Conservation (phyloP, 2,113 vertebrate species). For the Centropus unirufus region DNA sequence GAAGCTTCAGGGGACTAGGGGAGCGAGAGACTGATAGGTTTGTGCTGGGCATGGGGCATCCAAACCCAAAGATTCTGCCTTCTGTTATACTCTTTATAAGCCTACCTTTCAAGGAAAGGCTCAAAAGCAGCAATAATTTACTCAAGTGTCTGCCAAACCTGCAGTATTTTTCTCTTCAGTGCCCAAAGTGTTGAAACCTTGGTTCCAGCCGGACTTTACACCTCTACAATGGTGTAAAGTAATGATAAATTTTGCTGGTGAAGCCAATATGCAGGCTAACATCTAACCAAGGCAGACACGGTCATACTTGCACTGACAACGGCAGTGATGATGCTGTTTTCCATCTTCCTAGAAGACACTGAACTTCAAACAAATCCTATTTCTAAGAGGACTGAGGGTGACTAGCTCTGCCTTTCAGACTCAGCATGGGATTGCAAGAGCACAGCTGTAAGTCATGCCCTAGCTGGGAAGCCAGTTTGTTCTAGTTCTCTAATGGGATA, state of each 20-base stretch:
- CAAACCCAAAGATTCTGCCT: neutral
- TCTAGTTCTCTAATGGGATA: neutral
- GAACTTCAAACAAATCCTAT: neutral
- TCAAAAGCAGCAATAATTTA: neutral
- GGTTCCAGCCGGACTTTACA: neutral
- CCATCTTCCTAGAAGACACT: neutral
- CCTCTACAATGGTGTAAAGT: neutral
- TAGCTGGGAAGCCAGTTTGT: neutral
- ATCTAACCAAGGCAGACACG: neutral
- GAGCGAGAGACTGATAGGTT: neutral
- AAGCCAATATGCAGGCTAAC: neutral
- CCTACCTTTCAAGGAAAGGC: neutral
- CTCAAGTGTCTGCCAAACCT: neutral
- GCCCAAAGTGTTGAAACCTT: neutral
- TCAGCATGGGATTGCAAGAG: accelerated
- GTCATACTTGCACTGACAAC: neutral
- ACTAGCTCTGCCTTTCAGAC: neutral
- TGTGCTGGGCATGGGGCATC: neutral
- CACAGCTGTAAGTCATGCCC: accelerated
- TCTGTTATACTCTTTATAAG: accelerated
- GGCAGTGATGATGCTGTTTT: neutral
- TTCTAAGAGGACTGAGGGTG: neutral
- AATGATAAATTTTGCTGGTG: neutral
- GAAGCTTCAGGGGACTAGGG: neutral
- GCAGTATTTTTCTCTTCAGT: neutral